Evolutionary conservation across 2,113 vertebrate genomes (phyloP).

Genomic region (Melanerpes aurifrons): DNA sequence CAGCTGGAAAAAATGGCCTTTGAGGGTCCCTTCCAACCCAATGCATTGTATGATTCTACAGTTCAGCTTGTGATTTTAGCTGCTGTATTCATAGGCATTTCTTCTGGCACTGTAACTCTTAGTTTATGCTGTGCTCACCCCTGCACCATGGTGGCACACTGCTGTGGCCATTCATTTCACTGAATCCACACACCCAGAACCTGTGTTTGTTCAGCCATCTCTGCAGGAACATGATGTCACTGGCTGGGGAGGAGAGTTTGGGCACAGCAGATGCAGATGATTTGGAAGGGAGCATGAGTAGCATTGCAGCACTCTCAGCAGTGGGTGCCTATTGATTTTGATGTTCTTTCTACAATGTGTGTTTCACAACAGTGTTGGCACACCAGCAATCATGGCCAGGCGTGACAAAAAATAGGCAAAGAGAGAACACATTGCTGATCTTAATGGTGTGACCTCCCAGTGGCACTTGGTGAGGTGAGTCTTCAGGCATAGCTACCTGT

Average conservation of each 20-base stretch:
- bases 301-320: neutral
- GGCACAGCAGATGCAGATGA: rapidly evolving
- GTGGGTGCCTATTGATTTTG: neutral
- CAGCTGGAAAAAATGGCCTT: no score
- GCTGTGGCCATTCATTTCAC: neutral
- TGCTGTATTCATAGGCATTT: neutral
- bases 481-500: neutral
- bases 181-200: no score
- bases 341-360: neutral
- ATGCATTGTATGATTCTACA: no score
- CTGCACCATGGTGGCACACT: neutral
- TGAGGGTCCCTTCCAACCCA: no score
- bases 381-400: neutral
- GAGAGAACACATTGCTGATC: neutral
- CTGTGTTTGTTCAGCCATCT: neutral
- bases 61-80: neutral
- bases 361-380: neutral
- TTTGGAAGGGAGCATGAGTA: neutral
- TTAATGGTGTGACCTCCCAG: neutral
- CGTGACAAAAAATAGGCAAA: neutral
- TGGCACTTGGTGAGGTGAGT: neutral
- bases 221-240: neutral
- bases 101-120: neutral
- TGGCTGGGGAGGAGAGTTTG: neutral
- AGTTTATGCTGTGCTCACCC: neutral